Conservation (phyloP, 2,113 vertebrate genomes). For the Gallinago media region DNA sequence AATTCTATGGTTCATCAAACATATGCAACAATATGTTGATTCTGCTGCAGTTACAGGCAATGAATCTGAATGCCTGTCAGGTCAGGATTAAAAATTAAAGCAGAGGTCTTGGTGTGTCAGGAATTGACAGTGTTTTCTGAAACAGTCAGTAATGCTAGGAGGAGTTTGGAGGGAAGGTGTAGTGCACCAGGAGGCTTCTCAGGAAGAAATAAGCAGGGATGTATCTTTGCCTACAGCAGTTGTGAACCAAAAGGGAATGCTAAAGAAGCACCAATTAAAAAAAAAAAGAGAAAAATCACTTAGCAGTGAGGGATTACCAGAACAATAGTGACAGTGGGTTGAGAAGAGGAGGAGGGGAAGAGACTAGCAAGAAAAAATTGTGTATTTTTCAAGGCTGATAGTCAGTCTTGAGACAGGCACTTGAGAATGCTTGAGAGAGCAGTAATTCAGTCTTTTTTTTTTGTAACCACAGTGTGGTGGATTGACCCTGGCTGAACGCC, state of each 20-base stretch:
- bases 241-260: not conserved
- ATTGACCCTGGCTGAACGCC: not conserved
- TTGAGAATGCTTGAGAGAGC: not conserved
- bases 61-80: conserved; percentile 28
- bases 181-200: not conserved
- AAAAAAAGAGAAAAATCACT: not conserved
- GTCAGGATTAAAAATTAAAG: conserved; percentile 59
- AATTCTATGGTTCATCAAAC: conserved; percentile 61
- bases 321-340: not conserved
- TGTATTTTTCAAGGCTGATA: not conserved
- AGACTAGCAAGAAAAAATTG: not conserved
- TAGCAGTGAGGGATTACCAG: not conserved
- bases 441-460: not conserved
- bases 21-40: conserved; percentile 47
- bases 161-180: not conserved
- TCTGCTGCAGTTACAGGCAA: not conserved
- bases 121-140: not conserved
- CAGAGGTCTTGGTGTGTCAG: not conserved
- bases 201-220: not conserved
- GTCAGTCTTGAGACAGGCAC: not conserved
- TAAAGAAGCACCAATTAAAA: not conserved
- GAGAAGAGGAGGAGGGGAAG: not conserved
- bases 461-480: not conserved
- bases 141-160: not conserved
- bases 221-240: not conserved